phyloP scores from a whole-genome alignment of 2,113 vertebrate genomes.

The Rynchops niger region DNA sequence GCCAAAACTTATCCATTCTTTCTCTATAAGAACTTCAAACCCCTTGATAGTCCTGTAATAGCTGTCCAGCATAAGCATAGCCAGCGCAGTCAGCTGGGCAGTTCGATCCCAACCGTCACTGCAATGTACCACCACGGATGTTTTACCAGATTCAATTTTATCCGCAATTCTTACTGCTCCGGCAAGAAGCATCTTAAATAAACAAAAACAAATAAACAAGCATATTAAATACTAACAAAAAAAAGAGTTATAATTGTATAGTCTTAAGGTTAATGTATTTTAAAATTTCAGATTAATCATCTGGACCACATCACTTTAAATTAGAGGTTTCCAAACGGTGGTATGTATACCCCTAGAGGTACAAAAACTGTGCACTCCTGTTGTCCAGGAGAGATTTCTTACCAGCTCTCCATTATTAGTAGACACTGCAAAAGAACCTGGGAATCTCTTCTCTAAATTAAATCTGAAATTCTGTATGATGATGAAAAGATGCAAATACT shows the following conservation, averaged over 20 bases:
- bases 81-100: constrained; percentile 89
- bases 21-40: constrained; percentile 93
- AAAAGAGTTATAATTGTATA: neutral
- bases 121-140: constrained; percentile 95
- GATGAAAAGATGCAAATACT: neutral
- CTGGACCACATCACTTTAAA: neutral
- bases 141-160: constrained; percentile 92
- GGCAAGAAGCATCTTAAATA: constrained; percentile 83
- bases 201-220: neutral
- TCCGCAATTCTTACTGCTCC: constrained; percentile 91
- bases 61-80: constrained; percentile 97
- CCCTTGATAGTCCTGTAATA: constrained; percentile 91
- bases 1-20: constrained; percentile 97
- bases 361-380: neutral
- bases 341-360: neutral
- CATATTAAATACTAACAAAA: neutral
- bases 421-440: neutral
- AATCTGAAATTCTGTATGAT: neutral
- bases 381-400: neutral
- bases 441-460: neutral
- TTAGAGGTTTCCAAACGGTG: neutral
- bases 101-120: constrained; percentile 97
- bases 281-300: neutral
- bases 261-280: neutral
- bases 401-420: neutral